Conservation (phyloP, 2,797 vertebrate genomes). For the Cryptoblepharus egeriae region DNA sequence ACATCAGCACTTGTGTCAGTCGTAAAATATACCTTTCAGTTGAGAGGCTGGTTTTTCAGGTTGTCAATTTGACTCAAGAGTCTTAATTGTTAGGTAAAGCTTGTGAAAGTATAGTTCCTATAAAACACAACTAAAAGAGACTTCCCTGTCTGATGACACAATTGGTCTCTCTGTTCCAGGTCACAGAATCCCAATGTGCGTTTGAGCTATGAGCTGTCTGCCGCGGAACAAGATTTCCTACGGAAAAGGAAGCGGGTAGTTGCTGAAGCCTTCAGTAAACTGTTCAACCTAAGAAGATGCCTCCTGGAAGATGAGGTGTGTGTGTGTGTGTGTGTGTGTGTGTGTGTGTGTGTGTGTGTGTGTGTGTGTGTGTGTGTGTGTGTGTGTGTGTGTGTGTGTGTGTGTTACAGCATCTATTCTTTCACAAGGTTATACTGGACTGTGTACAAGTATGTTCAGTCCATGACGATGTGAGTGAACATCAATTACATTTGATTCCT, state of each 20-base stretch:
- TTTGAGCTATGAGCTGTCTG: conserved; percentile 79
- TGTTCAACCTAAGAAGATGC: conserved; percentile 74
- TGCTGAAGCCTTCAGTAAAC: conserved; percentile 75
- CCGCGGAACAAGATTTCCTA: conserved; percentile 81
- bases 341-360: no score
- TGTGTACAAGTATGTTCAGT: no score
- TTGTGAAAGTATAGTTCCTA: conserved; percentile 11
- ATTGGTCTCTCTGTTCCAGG: conserved; percentile 66
- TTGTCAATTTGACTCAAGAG: not conserved
- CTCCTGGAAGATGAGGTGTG: conserved; percentile 73
- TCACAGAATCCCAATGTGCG: conserved; percentile 76
- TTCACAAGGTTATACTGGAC: no score
- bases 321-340: not conserved
- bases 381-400: no score
- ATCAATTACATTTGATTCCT: not conserved
- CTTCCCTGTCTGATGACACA: conserved; percentile 5
- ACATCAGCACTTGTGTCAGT: not conserved
- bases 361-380: no score
- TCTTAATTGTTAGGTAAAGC: not conserved
- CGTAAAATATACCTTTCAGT: conserved; percentile 25
- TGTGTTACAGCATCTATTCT: no score
- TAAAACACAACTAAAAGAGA: not conserved
- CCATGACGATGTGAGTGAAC: not conserved
- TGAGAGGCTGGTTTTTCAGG: conserved; percentile 25
- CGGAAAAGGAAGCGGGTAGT: conserved; percentile 79